Evolutionary conservation across 2,797 vertebrate species (phyloP).

Genomic region (Pachyuromys duprasi): DNA sequence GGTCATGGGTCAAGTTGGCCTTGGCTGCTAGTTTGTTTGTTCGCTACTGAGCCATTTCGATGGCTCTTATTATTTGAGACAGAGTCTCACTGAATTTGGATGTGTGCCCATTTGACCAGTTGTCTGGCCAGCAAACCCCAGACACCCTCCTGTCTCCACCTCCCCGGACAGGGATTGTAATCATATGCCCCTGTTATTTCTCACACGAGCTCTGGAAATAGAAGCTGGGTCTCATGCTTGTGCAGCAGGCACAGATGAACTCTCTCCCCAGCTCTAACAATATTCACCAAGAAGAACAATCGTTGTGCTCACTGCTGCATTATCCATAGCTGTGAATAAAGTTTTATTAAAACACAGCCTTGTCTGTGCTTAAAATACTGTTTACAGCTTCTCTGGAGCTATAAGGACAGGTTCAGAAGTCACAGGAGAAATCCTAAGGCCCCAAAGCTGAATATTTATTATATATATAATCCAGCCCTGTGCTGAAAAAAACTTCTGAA

Average conservation of each 20-base stretch:
- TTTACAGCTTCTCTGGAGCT: not conserved
- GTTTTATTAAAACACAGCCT: not conserved
- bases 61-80: not conserved
- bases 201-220: not conserved
- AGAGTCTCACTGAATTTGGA: not conserved
- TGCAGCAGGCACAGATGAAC: not conserved
- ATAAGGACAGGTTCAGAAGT: not conserved
- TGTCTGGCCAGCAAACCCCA: not conserved
- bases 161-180: not conserved
- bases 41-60: not conserved
- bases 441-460: not conserved
- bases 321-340: not conserved
- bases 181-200: too few relatives aligned
- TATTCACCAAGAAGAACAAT: not conserved
- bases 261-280: not conserved
- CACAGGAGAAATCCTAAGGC: not conserved
- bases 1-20: too few relatives aligned
- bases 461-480: not conserved
- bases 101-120: not conserved
- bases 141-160: not conserved
- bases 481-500: not conserved
- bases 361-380: not conserved
- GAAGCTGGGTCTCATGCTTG: rapidly evolving
- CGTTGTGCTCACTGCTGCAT: not conserved
- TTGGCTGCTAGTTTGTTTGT: not conserved